phyloP scores from a whole-genome alignment of 2,113 vertebrate species.

The Sturnus vulgaris region DNA sequence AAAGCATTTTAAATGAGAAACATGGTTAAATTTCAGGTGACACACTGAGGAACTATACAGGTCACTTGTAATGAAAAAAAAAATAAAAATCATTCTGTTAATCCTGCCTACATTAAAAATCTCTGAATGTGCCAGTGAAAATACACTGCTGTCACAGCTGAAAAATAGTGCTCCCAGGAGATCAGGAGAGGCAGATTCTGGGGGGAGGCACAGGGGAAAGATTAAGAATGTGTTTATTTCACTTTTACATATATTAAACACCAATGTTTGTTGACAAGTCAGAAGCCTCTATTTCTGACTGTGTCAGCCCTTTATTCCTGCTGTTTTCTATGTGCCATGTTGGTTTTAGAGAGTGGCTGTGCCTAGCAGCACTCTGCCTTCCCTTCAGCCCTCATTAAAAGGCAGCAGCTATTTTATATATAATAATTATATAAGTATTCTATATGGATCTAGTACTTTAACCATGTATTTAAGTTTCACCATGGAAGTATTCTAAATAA shows the following conservation, averaged over 20 bases:
- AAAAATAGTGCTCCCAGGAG: not conserved
- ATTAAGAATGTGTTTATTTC: not conserved
- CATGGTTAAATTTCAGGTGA: not conserved
- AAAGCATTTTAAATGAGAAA: not conserved
- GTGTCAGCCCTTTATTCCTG: not conserved
- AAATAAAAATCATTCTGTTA: not conserved
- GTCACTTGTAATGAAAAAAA: not conserved
- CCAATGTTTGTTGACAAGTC: too few relatives aligned
- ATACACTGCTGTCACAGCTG: not conserved
- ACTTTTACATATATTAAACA: too few relatives aligned
- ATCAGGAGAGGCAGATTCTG: not conserved
- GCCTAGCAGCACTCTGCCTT: not conserved
- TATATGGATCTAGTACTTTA: not conserved
- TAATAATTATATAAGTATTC: not conserved
- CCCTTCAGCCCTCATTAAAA: not conserved
- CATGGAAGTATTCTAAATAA: not conserved
- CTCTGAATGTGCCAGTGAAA: not conserved
- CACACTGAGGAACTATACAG: rapidly evolving
- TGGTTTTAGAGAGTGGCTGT: not conserved
- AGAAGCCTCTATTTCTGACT: not conserved
- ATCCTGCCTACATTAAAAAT: not conserved
- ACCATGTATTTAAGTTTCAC: not conserved
- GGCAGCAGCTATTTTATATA: not conserved
- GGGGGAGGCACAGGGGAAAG: not conserved
- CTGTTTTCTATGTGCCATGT: not conserved